phyloP scores from a whole-genome alignment of 2,113 vertebrate species.

The Ciconia boyciana region DNA sequence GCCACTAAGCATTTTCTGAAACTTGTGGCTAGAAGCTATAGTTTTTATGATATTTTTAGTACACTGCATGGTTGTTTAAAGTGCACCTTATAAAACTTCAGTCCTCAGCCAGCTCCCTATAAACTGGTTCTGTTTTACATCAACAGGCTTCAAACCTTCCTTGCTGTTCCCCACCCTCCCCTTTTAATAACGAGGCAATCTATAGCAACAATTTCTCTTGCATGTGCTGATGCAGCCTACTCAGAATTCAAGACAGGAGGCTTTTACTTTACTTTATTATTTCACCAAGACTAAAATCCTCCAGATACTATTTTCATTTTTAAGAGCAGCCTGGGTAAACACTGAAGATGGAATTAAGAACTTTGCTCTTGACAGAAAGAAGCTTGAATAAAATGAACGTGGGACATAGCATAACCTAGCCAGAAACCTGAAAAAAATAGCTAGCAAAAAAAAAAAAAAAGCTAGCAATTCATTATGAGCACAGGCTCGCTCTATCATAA shows the following conservation, averaged over 20 bases:
- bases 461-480: background rate
- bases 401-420: background rate
- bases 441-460: background rate
- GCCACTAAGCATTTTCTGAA: constrained; percentile 59
- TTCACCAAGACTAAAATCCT: constrained; percentile 56
- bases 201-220: constrained; percentile 38
- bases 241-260: constrained; percentile 58
- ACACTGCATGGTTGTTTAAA: constrained; percentile 57
- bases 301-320: constrained; percentile 61
- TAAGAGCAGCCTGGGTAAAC: constrained; percentile 60
- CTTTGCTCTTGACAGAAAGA: constrained; percentile 47
- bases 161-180: constrained; percentile 6
- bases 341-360: constrained; percentile 60
- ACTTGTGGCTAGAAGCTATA: constrained; percentile 51
- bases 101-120: constrained; percentile 56
- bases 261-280: constrained; percentile 60
- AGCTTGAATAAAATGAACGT: constrained; percentile 28
- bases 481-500: background rate
- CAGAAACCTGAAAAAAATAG: background rate
- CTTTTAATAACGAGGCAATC: constrained; percentile 55
- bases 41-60: constrained; percentile 62
- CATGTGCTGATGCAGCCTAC: constrained; percentile 41
- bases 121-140: constrained; percentile 62
- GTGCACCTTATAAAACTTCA: constrained; percentile 63
- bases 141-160: constrained; percentile 33